Percentiles rank a stretch among this genome's conserved stretches.
phyloP scores from a whole-genome alignment of 2,888 invertebrate genomes.

The Orthonychiurus folsomi region DNA sequence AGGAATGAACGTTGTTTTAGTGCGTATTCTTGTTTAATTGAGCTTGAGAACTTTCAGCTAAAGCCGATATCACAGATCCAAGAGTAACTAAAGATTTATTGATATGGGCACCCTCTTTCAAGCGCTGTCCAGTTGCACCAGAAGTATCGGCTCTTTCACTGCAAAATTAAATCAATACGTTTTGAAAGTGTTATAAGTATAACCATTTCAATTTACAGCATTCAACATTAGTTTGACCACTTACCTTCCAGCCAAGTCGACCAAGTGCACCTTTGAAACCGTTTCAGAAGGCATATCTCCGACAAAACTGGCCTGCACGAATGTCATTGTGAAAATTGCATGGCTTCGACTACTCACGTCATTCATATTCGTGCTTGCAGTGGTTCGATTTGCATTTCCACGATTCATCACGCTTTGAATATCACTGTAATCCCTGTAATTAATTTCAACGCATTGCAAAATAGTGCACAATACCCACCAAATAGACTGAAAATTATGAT shows the following conservation, averaged over 20 bases:
- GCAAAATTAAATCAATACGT: slow-evolving; percentile 22
- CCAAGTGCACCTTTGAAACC: slow-evolving; percentile 79
- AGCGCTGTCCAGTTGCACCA: slow-evolving; percentile 78
- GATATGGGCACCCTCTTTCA: slow-evolving; percentile 80
- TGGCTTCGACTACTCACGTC: slow-evolving; percentile 84
- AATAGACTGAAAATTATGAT: too few species aligned
- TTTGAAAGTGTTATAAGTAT: slow-evolving; percentile 1
- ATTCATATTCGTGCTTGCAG: slow-evolving; percentile 85
- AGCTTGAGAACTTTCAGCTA: slow-evolving; percentile 49
- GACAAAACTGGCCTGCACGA: slow-evolving; percentile 70
- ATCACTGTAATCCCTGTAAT: slow-evolving; percentile 74
- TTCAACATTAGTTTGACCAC: too few species aligned
- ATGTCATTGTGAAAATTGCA: slow-evolving; percentile 82
- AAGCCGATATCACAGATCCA: slow-evolving; percentile 76
- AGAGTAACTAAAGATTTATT: slow-evolving; percentile 82
- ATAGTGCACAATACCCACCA: neutral
- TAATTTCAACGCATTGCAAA: slow-evolving; percentile 48
- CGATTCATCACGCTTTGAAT: slow-evolving; percentile 71
- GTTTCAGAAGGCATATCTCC: slow-evolving; percentile 76
- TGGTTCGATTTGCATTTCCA: slow-evolving; percentile 73
- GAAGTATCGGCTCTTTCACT: slow-evolving; percentile 82
- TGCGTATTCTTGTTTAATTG: slow-evolving; percentile 10
- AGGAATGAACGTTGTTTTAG: slow-evolving; percentile 58
- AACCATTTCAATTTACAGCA: too few species aligned
- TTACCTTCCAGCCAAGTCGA: slow-evolving; percentile 79